These are phyloP conservation scores for Graphium colonna DNA, from an alignment of 2,888 invertebrate genomes.

Conservation along the genomic window DNA sequence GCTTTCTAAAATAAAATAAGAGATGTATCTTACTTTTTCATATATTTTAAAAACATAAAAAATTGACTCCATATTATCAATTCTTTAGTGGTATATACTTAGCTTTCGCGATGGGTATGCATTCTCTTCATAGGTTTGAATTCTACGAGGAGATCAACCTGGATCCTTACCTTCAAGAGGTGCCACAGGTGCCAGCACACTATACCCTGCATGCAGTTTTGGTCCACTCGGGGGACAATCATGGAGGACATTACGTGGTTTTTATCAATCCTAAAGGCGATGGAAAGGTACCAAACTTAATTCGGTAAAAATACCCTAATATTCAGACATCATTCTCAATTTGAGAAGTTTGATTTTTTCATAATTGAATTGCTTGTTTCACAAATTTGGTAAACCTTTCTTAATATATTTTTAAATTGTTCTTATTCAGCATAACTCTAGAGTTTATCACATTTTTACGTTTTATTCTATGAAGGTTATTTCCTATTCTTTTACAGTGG, in stretches of 20 bases:
- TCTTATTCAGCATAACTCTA: not conserved
- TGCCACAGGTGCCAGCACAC: slow-evolving; percentile 87
- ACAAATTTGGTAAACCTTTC: no score
- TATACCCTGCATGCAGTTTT: slow-evolving; percentile 97
- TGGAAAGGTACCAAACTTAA: slow-evolving; percentile 92
- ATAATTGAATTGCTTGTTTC: no score
- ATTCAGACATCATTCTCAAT: no score
- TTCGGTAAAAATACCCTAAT: no score
- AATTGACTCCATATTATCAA: not conserved
- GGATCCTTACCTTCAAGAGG: slow-evolving; percentile 90
- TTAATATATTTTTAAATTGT: no score
- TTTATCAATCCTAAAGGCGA: slow-evolving; percentile 98
- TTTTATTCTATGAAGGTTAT: no score
- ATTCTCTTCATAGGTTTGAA: slow-evolving; percentile 84
- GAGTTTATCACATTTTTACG: not conserved
- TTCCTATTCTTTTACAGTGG: slow-evolving; percentile 81
- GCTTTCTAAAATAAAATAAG: no score
- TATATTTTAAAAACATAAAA: no score
- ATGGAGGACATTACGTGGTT: slow-evolving; percentile 99
- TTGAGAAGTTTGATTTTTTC: no score
- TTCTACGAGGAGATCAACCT: slow-evolving; percentile 96
- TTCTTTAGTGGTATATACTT: no score
- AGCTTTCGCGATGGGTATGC: no score
- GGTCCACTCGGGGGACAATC: slow-evolving; percentile 99
- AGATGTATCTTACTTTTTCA: no score